Percentiles rank a stretch among this genome's conserved stretches.
Conservation (phyloP, 2,797 vertebrate genomes). For the Neosalanx taihuensis region DNA sequence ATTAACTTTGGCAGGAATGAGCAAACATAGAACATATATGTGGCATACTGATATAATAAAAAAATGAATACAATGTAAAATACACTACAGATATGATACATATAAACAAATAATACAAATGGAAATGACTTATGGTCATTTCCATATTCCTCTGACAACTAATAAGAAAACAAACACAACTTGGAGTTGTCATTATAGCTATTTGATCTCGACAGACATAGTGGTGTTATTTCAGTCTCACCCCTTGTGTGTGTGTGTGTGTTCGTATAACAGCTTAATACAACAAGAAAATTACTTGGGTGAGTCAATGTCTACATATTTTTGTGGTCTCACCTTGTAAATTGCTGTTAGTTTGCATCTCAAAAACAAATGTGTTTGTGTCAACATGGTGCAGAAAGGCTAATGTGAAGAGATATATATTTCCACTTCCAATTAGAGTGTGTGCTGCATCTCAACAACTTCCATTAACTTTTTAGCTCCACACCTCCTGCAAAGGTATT, state of each 20-base stretch:
- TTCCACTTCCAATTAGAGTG: constrained; percentile 13
- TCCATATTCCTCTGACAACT: background rate
- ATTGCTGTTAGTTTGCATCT: background rate
- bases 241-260: too few species aligned
- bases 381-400: constrained; percentile 13
- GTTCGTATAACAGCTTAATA: background rate
- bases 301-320: constrained; percentile 14
- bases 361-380: background rate
- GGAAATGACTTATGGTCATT: too few species aligned
- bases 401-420: constrained; percentile 12
- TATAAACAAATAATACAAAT: too few species aligned
- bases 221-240: too few species aligned
- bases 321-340: constrained; percentile 21
- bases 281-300: constrained; percentile 7
- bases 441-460: constrained; percentile 5
- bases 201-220: too few species aligned
- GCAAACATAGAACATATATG: too few species aligned
- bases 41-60: too few species aligned
- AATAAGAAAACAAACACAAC: background rate
- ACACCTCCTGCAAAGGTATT: constrained; percentile 9
- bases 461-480: background rate
- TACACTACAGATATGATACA: too few species aligned
- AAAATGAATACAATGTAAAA: too few species aligned
- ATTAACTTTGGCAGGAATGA: too few species aligned
- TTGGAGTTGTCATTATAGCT: too few species aligned